These are phyloP conservation scores for Rhinolophus sinicus DNA, from an alignment of 2,113 vertebrate genomes.

Conservation along the genomic window DNA sequence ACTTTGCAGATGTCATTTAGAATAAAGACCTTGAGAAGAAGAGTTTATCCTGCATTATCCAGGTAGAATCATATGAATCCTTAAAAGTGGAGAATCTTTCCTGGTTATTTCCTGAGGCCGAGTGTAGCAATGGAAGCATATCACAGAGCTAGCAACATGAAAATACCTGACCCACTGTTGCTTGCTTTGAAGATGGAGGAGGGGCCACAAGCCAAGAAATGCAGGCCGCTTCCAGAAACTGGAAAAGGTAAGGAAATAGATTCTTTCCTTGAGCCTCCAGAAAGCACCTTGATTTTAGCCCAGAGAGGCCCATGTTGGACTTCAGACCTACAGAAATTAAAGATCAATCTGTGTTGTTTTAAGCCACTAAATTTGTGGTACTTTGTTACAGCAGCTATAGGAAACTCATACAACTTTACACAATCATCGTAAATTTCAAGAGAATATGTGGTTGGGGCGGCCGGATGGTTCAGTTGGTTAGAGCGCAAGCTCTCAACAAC, in stretches of 20 bases:
- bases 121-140: neutral
- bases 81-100: neutral
- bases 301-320: neutral
- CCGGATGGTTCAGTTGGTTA: too few relatives aligned
- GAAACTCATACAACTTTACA: neutral
- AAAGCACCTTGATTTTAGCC: neutral
- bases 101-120: neutral
- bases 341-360: neutral
- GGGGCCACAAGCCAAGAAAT: neutral
- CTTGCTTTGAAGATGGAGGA: neutral
- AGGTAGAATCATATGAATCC: neutral
- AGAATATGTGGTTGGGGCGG: too few relatives aligned
- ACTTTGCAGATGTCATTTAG: neutral
- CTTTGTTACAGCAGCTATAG: neutral
- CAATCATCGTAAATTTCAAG: neutral
- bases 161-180: neutral
- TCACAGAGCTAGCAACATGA: neutral
- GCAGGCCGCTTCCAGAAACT: neutral
- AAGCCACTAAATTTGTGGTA: neutral
- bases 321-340: neutral
- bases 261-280: neutral
- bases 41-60: neutral
- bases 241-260: neutral
- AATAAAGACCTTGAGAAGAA: neutral
- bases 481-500: too few relatives aligned